Conservation (phyloP, 2,113 vertebrate genomes). For the Quiscalus mexicanus region DNA sequence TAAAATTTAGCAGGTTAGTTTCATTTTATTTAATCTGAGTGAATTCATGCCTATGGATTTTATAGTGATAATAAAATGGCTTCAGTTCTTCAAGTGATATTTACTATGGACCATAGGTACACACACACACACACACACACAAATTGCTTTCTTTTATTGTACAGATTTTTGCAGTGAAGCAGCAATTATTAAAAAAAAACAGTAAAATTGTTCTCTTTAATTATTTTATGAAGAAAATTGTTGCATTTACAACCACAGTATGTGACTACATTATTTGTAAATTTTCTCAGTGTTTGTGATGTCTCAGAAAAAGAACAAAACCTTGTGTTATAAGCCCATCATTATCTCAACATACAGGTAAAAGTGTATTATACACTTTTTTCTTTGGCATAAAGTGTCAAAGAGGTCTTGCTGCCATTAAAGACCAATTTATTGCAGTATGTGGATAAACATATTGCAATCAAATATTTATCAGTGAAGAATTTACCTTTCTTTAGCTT, state of each 20-base stretch:
- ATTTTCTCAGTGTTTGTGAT: neutral
- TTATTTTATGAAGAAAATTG: neutral
- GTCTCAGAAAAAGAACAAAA: neutral
- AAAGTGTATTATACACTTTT: neutral
- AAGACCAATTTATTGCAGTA: neutral
- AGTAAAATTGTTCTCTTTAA: neutral
- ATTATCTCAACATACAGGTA: neutral
- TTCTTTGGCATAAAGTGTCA: neutral
- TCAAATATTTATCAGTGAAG: neutral
- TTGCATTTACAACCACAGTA: neutral
- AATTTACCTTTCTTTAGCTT: neutral
- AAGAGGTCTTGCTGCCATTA: neutral
- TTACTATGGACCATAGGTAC: neutral
- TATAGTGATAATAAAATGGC: neutral
- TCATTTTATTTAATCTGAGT: neutral
- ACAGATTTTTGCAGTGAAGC: neutral
- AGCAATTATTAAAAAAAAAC: neutral
- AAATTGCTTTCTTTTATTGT: neutral
- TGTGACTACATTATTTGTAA: neutral
- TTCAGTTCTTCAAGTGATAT: neutral
- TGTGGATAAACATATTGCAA: neutral
- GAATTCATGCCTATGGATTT: neutral
- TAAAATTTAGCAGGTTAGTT: neutral
- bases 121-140: neutral
- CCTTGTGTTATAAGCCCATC: neutral